Base-by-base conservation (phyloP, 2,888 invertebrate species). In the Ligdia adustata region DNA sequence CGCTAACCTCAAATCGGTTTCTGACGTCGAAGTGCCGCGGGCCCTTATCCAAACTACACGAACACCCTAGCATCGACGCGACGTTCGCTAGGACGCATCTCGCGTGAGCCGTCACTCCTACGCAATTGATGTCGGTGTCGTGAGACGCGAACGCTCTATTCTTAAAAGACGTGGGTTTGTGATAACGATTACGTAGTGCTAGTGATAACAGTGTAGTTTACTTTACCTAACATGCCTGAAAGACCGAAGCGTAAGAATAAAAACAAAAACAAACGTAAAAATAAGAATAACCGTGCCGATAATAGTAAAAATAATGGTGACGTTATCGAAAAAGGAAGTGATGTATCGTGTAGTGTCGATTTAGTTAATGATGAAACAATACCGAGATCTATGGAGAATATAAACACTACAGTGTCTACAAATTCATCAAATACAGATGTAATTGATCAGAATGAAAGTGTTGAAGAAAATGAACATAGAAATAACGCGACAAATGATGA, bases 201-300 rank as follows among this genome's bases (percentile, higher is more conserved):
- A 73, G 83, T 88, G 87, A 84, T 83, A 84, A 80, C 67, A 76
- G 78, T 83, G 74, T 74, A 70, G 57, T 63, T 53, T 26, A 27
- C 58, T 64, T 59, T 55, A 22, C 9, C 9, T 61, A 87, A 74
- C 57, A 89, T 89, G 89, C 90, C 90, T 55, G 90, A 89, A 55
- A 81, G 70, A 55, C 72, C 81, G 4, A 87, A 86, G 62, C 79
- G 86, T 4, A 90, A 85, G 69, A 88, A 83, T 64, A 87, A 85
- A 71, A 80, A 70, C 54, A 78, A 37, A 37, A 37, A 37, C 11
- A 87, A 86, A 62, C 79, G 86, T 3, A 90, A 85, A 69, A 87
- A 82, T 64, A 87, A 85, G 71, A 80, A 69, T 53, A 78, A 75
- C 58, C 73, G 64, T 43, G 54, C 66, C 5, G 78, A 80, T 40